Conservation (phyloP, 2,888 invertebrate species). For the Tachina lurida region DNA sequence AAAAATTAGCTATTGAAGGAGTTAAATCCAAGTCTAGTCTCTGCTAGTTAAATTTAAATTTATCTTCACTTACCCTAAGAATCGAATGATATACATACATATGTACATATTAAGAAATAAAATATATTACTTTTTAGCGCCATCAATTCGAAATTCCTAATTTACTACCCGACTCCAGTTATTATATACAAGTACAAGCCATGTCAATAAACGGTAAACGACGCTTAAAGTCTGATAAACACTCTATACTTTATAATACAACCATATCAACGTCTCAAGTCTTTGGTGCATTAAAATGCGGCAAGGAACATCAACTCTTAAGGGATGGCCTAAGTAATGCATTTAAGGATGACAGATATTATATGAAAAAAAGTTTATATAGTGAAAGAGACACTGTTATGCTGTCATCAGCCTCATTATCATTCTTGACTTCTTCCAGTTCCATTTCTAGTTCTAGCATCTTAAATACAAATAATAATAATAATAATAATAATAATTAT, state of each 20-base stretch:
- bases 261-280: constrained; percentile 81
- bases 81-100: not conserved
- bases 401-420: constrained; percentile 23
- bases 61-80: no score
- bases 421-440: constrained; percentile 24
- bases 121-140: constrained; percentile 81
- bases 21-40: no score
- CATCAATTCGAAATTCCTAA: constrained; percentile 87
- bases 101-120: not conserved
- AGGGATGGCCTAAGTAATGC: constrained; percentile 62
- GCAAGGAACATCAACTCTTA: constrained; percentile 68
- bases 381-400: constrained; percentile 28
- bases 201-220: constrained; percentile 88
- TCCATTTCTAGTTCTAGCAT: constrained; percentile 5
- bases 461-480: constrained; percentile 16
- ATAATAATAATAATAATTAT: no score
- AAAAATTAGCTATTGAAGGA: no score
- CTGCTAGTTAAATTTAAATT: no score
- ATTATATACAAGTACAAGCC: constrained; percentile 91
- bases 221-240: constrained; percentile 88
- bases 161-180: constrained; percentile 87
- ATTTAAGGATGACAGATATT: constrained; percentile 60
- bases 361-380: constrained; percentile 55
- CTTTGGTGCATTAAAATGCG: constrained; percentile 73
- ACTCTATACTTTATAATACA: constrained; percentile 88